Conservation (phyloP, 2,797 vertebrate species). For the Pipistrellus pipistrellus region DNA sequence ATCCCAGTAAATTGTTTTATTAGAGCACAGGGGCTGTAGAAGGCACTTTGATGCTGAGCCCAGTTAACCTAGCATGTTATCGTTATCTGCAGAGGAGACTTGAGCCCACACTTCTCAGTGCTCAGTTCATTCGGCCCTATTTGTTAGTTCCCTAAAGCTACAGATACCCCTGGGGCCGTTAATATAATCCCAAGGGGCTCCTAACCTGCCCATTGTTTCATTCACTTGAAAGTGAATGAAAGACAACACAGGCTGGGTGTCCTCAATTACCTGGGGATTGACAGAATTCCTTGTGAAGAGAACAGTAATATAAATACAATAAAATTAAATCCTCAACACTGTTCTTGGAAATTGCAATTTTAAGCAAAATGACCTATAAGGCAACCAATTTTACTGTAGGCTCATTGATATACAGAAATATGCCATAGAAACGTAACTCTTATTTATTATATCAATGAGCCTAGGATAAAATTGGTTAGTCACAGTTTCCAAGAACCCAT, state of each 20-base stretch:
- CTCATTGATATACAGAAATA: neutral
- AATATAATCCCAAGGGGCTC: neutral
- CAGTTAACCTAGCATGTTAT: neutral
- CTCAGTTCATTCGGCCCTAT: neutral
- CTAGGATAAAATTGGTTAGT: neutral
- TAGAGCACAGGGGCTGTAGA: neutral
- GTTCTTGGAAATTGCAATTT: neutral
- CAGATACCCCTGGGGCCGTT: neutral
- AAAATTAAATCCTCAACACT: neutral
- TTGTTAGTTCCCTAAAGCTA: neutral
- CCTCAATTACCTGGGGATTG: neutral
- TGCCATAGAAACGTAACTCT: neutral
- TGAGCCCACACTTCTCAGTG: neutral
- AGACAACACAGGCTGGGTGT: neutral
- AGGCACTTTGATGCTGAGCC: neutral
- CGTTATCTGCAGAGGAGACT: neutral
- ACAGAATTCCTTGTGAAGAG: constrained; percentile 18
- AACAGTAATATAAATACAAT: constrained; percentile 6
- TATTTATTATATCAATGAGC: neutral
- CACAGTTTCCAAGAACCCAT: neutral
- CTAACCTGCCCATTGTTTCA: neutral
- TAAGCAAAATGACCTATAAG: neutral
- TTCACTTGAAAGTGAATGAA: constrained; percentile 7
- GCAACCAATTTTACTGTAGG: neutral
- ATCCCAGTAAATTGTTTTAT: neutral